Conservation (phyloP, 2,113 vertebrate genomes). For the Callaeas wilsoni region DNA sequence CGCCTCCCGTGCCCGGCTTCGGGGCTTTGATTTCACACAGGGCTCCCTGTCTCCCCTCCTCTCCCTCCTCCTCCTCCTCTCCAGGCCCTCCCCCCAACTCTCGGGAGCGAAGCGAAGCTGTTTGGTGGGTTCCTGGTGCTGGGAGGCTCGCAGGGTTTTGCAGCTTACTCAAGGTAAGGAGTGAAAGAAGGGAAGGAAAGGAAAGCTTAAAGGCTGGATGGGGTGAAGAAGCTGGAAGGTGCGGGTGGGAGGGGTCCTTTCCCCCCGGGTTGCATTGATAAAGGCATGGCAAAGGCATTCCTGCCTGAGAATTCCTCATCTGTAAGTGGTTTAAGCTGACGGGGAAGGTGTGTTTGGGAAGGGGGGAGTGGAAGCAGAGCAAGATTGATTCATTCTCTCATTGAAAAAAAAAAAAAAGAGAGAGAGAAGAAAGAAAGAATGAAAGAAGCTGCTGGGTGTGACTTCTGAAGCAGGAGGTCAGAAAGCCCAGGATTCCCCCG, state of each 20-base stretch:
- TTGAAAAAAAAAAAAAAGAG: accelerated
- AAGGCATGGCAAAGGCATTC: neutral
- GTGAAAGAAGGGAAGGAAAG: neutral
- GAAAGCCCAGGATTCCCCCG: neutral
- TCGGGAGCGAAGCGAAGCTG: neutral
- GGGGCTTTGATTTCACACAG: slow-evolving; percentile 18
- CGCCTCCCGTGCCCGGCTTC: slow-evolving; percentile 17
- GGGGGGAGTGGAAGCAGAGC: neutral
- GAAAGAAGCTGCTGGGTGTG: neutral
- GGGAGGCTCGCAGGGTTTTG: neutral
- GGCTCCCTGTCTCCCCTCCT: slow-evolving; percentile 4
- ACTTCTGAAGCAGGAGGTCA: slow-evolving; percentile 6
- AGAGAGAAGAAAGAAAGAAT: neutral
- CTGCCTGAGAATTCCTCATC: neutral
- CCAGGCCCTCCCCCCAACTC: neutral
- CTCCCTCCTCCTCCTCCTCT: neutral
- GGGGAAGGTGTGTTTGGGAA: neutral
- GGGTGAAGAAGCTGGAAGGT: neutral
- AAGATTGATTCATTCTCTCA: neutral
- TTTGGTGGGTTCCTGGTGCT: neutral
- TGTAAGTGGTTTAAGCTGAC: neutral
- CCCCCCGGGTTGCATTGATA: neutral
- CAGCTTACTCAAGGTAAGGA: neutral
- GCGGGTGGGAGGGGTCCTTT: neutral
- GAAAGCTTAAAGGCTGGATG: neutral